Percentiles rank a stretch among this genome's conserved stretches.
Evolutionary conservation across 2,888 invertebrate genomes (phyloP).

Genomic region (Hymenopus coronatus): DNA sequence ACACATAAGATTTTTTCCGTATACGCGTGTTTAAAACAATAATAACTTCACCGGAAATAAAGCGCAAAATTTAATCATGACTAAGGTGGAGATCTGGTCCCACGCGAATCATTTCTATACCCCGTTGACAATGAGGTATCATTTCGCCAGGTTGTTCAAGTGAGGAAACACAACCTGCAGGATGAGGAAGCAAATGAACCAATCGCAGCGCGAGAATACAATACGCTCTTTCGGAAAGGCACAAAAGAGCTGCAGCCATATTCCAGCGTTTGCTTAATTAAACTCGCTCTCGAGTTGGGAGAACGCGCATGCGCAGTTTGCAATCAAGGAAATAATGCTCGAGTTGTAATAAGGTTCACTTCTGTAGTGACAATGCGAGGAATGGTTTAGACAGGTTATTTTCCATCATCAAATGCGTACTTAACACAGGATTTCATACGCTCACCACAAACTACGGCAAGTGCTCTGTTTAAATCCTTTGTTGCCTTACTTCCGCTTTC

Average conservation of each 20-base stretch:
- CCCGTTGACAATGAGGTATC: too few relatives aligned
- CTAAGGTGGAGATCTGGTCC: too few relatives aligned
- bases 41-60: too few relatives aligned
- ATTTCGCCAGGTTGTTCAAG: neutral
- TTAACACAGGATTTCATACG: neutral
- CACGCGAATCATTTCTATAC: too few relatives aligned
- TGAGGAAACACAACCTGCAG: neutral
- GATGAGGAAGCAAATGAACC: neutral
- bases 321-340: neutral
- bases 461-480: neutral
- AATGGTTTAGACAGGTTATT: neutral
- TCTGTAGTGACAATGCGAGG: neutral
- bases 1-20: too few relatives aligned
- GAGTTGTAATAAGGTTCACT: neutral
- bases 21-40: too few relatives aligned
- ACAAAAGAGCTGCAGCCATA: neutral
- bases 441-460: neutral
- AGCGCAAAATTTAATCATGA: too few relatives aligned
- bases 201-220: neutral
- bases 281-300: neutral
- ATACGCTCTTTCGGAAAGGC: neutral
- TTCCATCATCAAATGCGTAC: neutral
- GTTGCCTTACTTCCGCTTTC: neutral
- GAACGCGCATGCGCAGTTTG: neutral
- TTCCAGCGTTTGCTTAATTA: neutral